Evolutionary conservation across 2,888 invertebrate species (phyloP), one percentile per base, ranked within the genome.

Genomic region (Oxystoma pomonae): DNA sequence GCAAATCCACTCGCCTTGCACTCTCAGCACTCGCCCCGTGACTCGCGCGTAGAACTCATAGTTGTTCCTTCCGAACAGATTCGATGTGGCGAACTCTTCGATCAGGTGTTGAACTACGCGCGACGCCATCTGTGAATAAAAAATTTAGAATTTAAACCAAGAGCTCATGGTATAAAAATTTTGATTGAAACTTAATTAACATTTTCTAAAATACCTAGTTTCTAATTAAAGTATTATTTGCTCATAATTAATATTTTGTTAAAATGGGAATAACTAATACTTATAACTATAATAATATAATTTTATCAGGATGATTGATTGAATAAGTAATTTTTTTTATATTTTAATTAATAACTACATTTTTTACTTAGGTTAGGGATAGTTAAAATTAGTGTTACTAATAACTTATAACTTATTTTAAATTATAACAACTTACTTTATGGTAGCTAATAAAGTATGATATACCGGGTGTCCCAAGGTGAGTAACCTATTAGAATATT

Each of bases 51-150:
- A 97, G 80, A 93, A 97, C 81, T 96, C 96, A 79, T 97, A 97
- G 81, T 95, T 95, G 66, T 92, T 91, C 58, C 92, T 87, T 1
- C 98, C 98, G 80, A 98, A 98, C 71, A 98, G 85, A 80, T 97
- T 94, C 67, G 94, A 92, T 49, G 94, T 92, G 64, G 97, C 96
- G 83, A 97, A 98, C 82, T 96, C 95, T 80, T 97, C 96, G 74
- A 98, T 98, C 80, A 98, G 87, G 79, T 96, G 92, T 77, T 96
- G 94, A 91, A 98, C 96, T 69, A 98, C 94, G 74, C 92, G 88
- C 49, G 97, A 96, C 69, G 98, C 97, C 77, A 94, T 91, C 93
- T 96, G 57, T 35, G 17, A n/a, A 58, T 18, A 52, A 1, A 57
- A 57, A 61, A 61, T 51, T 20, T 20, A 16, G 22, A 16, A 16